A percentile compares a stretch with the other conserved stretches of the same genome.
Conservation (phyloP, 2,888 invertebrate species). For the Tetropium fuscum region DNA sequence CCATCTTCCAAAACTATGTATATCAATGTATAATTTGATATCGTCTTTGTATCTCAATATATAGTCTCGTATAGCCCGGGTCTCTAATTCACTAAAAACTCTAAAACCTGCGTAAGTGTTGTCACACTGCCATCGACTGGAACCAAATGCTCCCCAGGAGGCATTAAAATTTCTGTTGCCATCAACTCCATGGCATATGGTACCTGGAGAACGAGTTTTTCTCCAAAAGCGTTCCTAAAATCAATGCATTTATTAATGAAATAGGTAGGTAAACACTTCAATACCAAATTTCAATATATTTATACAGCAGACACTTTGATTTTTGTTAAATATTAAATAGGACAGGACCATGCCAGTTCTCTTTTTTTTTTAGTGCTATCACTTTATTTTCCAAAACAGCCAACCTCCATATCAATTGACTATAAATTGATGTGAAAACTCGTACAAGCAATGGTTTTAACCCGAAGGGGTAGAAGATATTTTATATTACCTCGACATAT, state of each 20-base stretch:
- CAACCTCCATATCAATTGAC: background rate
- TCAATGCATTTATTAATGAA: no score
- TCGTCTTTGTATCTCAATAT: constrained; percentile 66
- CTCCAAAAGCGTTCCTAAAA: constrained; percentile 53
- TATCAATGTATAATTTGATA: constrained; percentile 75
- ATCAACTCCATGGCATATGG: constrained; percentile 43
- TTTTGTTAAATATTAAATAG: background rate
- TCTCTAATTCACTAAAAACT: constrained; percentile 70
- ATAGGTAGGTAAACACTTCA: no score
- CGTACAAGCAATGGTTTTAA: background rate
- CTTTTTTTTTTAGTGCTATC: no score
- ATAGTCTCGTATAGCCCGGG: constrained; percentile 71
- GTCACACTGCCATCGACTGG: constrained; percentile 37
- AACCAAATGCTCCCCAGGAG: background rate
- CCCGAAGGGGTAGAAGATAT: no score
- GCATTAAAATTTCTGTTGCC: constrained; percentile 67
- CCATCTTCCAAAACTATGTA: constrained; percentile 81
- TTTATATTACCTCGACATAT: no score
- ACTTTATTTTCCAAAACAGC: no score
- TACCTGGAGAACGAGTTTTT: constrained; percentile 46
- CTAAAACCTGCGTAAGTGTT: constrained; percentile 62
- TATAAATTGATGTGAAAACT: background rate
- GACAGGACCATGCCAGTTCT: no score
- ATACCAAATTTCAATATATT: no score
- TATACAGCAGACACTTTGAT: no score